Base-by-base conservation (phyloP, 2,113 vertebrate species). In the Pipra filicauda region DNA sequence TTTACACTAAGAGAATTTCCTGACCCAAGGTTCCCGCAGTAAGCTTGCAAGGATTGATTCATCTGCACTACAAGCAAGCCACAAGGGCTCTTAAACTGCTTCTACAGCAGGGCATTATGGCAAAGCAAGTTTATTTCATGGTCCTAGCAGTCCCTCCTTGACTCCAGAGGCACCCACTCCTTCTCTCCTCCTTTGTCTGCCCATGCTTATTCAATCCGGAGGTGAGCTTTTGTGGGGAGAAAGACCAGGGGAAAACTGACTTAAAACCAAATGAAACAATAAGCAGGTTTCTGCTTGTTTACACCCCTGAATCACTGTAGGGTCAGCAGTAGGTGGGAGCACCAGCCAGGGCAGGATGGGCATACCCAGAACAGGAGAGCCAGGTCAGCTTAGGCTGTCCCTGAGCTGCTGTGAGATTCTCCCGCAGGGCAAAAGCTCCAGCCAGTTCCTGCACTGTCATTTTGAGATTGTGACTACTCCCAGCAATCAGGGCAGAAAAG, bases 161-260 rank as follows among this genome's bases (percentile, higher is more conserved):
- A 44, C 30, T 80, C 22, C 19, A 16, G 41, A 41, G 31, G 16
- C n/a, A 73, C 27, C 41, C 1, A 1, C 44, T 51, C 52, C 44
- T 59, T 35, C 44, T 48, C 35, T 52, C 44, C 55, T 39, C 58
- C 74, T 73, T 33, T 16, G 10, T 26, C 73, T 35, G 48, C 22
- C 22, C 28, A 9, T 0, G 2, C 24, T 57, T 62, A 44, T 8
- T 67, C 1, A 1, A 37, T 8, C 21, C 28, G 3, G 11, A 1
- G 0, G 21, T 11, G 22, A 62, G 48, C 3, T 81, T 81, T 23
- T 49, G 11, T 3, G 4, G 11, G 15, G 27, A 52, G 19, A 33
- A 90, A 92, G 5, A 46, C 5, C 7, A 19, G 9, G 5, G 12
- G 10, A 11, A 86, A 76, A 64, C 3, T 6, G 5, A 54, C 20